Conservation (phyloP, 2,113 vertebrate species). For the Grallaria varia region DNA sequence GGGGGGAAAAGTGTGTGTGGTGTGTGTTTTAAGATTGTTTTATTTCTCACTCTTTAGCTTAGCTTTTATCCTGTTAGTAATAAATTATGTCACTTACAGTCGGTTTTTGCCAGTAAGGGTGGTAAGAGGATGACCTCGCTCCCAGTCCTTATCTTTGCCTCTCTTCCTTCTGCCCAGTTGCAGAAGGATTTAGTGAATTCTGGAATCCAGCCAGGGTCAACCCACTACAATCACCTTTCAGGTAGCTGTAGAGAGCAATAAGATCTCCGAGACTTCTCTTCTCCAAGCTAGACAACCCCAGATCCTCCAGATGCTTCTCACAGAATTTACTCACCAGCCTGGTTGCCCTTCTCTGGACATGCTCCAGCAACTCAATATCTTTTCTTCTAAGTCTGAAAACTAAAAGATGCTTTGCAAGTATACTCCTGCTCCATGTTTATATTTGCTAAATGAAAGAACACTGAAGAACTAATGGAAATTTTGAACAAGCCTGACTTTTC, state of each 20-base stretch:
- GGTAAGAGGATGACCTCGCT: too few relatives aligned
- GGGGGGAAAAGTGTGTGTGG: too few relatives aligned
- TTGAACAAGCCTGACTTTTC: not conserved
- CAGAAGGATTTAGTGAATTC: too few relatives aligned
- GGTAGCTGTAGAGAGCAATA: not conserved
- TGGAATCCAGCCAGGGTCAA: too few relatives aligned
- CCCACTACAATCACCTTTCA: too few relatives aligned
- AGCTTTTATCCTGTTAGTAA: too few relatives aligned
- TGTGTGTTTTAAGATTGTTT: too few relatives aligned
- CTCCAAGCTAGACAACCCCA: not conserved
- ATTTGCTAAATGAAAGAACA: not conserved
- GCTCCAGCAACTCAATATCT: not conserved
- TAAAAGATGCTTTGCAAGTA: not conserved
- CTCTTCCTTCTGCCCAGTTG: too few relatives aligned
- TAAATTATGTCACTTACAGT: too few relatives aligned
- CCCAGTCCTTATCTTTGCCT: too few relatives aligned
- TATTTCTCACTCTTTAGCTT: too few relatives aligned
- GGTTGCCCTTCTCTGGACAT: not conserved
- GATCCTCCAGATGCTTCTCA: not conserved
- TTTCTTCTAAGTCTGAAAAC: not conserved
- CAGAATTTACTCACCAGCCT: not conserved
- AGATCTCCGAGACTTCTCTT: not conserved
- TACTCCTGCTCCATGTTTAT: not conserved
- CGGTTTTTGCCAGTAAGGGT: too few relatives aligned
- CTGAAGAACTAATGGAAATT: not conserved